Evolutionary conservation across 2,888 invertebrate genomes (phyloP).

Genomic region (Acanthoscelides obtectus): DNA sequence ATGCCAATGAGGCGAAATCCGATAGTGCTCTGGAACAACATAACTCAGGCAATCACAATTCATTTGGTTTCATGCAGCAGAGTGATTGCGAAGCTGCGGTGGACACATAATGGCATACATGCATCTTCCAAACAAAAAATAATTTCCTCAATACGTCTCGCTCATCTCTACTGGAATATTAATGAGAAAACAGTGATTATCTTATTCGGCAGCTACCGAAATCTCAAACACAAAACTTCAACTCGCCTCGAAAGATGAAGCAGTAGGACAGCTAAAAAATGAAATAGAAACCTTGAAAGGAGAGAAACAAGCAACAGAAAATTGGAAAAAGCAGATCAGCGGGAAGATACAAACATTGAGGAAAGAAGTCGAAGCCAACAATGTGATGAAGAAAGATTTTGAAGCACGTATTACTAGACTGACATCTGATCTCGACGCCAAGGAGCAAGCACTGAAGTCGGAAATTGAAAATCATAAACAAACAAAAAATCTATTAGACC

Average conservation of each 20-base stretch:
- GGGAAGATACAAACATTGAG: slow-evolving; percentile 45
- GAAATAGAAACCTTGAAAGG: slow-evolving; percentile 37
- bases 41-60: too few relatives aligned
- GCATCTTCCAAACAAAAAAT: too few relatives aligned
- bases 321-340: slow-evolving; percentile 47
- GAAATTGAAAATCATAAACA: slow-evolving; percentile 59
- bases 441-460: slow-evolving; percentile 49
- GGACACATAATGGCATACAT: too few relatives aligned
- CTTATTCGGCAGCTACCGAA: slow-evolving; percentile 26
- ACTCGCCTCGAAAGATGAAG: slow-evolving; percentile 37
- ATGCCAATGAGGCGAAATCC: too few relatives aligned
- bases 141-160: too few relatives aligned
- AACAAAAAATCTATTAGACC: slow-evolving; percentile 61
- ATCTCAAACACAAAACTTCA: slow-evolving; percentile 37
- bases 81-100: too few relatives aligned
- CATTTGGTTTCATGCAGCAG: too few relatives aligned
- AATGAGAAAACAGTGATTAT: too few relatives aligned
- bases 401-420: slow-evolving; percentile 47
- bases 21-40: too few relatives aligned
- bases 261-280: slow-evolving; percentile 27
- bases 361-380: slow-evolving; percentile 47
- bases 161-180: too few relatives aligned
- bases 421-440: slow-evolving; percentile 47
- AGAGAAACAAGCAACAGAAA: slow-evolving; percentile 38
- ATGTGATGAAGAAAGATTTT: slow-evolving; percentile 45